Conservation (phyloP, 2,113 vertebrate genomes). For the Corvus moneduloides region DNA sequence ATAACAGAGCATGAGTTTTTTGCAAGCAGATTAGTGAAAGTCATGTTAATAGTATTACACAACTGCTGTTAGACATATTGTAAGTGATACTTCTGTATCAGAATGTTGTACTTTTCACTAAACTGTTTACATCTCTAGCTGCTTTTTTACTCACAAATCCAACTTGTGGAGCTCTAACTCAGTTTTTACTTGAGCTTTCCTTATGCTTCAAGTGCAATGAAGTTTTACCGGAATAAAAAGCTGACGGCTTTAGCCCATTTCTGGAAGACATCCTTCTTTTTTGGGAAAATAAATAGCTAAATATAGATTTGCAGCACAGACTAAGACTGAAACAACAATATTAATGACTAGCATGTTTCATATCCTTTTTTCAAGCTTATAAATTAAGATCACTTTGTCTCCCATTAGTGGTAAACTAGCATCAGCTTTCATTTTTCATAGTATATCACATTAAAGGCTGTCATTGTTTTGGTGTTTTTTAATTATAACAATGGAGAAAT, state of each 20-base stretch:
- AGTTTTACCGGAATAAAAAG: background rate
- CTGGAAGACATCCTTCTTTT: background rate
- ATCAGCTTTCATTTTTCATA: background rate
- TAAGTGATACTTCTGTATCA: background rate
- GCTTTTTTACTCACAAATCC: background rate
- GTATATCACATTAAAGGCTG: background rate
- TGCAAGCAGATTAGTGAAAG: background rate
- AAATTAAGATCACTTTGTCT: background rate
- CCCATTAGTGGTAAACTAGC: background rate
- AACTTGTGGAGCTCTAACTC: background rate
- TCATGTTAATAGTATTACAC: background rate
- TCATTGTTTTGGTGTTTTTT: background rate
- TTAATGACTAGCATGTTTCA: background rate
- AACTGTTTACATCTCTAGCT: background rate
- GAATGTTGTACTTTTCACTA: background rate
- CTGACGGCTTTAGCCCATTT: background rate
- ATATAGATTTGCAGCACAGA: background rate
- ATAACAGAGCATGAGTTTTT: background rate
- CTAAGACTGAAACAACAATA: background rate
- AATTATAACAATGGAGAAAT: background rate
- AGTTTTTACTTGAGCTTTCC: background rate
- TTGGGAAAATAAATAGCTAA: background rate
- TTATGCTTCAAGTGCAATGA: background rate
- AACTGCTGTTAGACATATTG: background rate
- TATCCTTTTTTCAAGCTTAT: background rate